These are phyloP conservation scores for Cirrhinus molitorella DNA, from an alignment of 2,797 vertebrate species.

Conservation along the genomic window DNA sequence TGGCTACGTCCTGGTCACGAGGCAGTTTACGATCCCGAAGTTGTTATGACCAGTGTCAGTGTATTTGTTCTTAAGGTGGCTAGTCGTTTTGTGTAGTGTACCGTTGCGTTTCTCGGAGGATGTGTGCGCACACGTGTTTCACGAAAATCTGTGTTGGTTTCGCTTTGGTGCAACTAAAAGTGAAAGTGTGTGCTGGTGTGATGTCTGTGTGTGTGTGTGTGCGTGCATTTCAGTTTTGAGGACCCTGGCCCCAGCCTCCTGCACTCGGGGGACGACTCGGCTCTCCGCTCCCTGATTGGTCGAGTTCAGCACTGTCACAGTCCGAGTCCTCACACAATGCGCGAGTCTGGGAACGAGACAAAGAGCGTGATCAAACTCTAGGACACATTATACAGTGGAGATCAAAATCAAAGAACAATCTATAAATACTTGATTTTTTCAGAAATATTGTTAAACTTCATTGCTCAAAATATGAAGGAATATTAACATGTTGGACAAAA, in stretches of 20 bases:
- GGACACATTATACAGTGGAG: neutral
- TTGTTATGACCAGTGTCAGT: conserved; percentile 45
- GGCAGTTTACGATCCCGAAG: conserved; percentile 47
- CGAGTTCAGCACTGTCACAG: conserved; percentile 91
- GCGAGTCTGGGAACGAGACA: conserved; percentile 69
- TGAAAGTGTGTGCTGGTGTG: conserved; percentile 47
- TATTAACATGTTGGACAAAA: no score
- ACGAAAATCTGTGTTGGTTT: neutral
- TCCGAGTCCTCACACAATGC: conserved; percentile 89
- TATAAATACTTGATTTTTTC: no score
- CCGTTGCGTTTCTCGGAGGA: conserved; percentile 11
- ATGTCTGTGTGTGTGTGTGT: conserved; percentile 26
- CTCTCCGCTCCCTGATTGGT: conserved; percentile 89
- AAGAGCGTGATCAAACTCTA: neutral
- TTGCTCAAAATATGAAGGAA: no score
- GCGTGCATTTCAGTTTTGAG: conserved; percentile 52
- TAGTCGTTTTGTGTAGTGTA: conserved; percentile 37
- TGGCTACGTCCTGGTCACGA: conserved; percentile 37
- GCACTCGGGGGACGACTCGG: conserved; percentile 86
- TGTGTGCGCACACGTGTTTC: conserved; percentile 22
- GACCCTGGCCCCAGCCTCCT: conserved; percentile 76
- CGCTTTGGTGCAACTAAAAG: conserved; percentile 49
- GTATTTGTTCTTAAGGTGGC: conserved; percentile 56
- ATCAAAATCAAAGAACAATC: no score
- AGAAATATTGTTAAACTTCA: no score